phyloP scores from a whole-genome alignment of 2,797 vertebrate genomes.

The Myotis myotis region DNA sequence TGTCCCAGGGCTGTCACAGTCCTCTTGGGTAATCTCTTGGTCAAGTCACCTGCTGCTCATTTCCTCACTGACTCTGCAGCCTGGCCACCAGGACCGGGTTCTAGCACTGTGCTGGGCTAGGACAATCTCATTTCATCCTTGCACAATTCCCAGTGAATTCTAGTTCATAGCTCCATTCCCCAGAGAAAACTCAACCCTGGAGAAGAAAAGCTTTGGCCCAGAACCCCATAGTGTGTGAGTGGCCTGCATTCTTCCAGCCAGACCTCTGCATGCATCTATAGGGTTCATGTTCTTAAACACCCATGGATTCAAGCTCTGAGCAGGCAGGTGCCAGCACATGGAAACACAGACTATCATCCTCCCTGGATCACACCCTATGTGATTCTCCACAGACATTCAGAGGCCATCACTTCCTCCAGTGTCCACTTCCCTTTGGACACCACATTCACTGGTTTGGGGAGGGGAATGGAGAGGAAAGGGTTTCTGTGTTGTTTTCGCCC shows the following conservation, averaged over 20 bases:
- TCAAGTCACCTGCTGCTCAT: rapidly evolving
- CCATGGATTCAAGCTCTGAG: rapidly evolving
- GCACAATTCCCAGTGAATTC: no score
- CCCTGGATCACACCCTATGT: rapidly evolving
- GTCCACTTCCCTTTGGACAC: rapidly evolving
- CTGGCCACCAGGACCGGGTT: neutral
- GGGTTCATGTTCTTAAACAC: rapidly evolving
- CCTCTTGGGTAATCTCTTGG: neutral
- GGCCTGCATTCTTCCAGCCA: neutral
- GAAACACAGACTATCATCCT: neutral
- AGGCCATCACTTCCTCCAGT: rapidly evolving
- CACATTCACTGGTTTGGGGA: rapidly evolving
- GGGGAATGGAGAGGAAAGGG: rapidly evolving
- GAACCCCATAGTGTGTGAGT: rapidly evolving
- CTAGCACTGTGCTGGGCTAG: neutral
- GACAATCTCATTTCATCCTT: neutral
- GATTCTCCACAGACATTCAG: neutral
- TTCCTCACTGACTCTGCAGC: neutral
- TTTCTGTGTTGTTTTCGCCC: rapidly evolving
- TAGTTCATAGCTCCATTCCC: no score
- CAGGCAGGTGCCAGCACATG: neutral
- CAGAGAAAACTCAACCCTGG: neutral
- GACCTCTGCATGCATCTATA: rapidly evolving
- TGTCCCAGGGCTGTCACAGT: rapidly evolving
- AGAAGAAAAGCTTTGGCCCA: neutral